Evolutionary conservation across 2,113 vertebrate species (phyloP), one percentile per base, ranked within the genome.

Genomic region (Boulengerochromis microlepis): DNA sequence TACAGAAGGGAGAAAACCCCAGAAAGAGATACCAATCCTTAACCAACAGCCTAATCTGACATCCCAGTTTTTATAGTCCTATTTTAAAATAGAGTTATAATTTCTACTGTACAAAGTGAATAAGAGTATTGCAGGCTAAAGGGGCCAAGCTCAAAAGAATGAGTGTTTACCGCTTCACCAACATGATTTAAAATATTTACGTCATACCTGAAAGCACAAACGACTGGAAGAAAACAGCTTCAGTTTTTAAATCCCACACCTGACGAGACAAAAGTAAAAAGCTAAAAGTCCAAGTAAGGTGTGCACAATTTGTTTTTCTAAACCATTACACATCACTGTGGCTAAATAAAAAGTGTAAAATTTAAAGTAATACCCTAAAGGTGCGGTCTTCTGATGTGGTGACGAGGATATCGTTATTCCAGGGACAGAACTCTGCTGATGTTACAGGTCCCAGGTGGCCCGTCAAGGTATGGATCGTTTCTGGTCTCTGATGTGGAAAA

Each of bases 341-440:
- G 2, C 24, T 22, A 26, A 80, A 78, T 24, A 3, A 53, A 71
- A 56, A 64, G 10, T 52, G 12, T 12, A 3, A 54, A 52, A 85
- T 16, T 45, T 38, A 57, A 66, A 7, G 81, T 3, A 66, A 16
- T 86, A 95, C 91, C 96, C 95, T 96, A 94, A 98, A 98, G 94
- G 97, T 98, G 87, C 97, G 96, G 91, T 99, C 98, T 91, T 98
- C 97, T 88, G 98, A 98, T 19, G 96, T 95, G 1, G 97, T 98
- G 91, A 98, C 26, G 6, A 99, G 82, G 50, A 96, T 64, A 19
- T 93, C 92, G 85, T 93, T 81, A 78, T 96, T 91, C 98, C 97
- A 97, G 0, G 97, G 90, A 84, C 97, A 98, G 92, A 99, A 99
- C 57, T 97, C 97, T 45, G 96, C 97, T 26, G 97, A 97, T 10